Percentiles rank a stretch among this genome's conserved stretches.
Evolutionary conservation across 2,797 vertebrate genomes (phyloP).

Genomic region (Chiroxiphia lanceolata): DNA sequence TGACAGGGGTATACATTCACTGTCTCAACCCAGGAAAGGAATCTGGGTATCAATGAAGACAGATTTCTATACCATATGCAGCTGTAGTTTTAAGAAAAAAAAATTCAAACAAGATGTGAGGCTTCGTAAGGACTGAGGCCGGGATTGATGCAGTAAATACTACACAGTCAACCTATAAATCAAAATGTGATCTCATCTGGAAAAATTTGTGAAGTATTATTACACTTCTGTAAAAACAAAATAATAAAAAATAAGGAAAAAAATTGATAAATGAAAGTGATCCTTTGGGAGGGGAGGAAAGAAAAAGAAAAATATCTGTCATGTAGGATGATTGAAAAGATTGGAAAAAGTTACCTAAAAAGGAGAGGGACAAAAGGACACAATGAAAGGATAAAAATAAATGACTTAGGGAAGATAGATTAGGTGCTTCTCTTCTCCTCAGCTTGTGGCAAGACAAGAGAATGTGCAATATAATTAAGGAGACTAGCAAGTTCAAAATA

Average conservation of each 20-base stretch:
- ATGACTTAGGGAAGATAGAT: not conserved
- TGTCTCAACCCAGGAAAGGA: slow-evolving; percentile 24
- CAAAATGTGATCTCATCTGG: not conserved
- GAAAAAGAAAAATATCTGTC: rapidly evolving
- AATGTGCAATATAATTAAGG: not conserved
- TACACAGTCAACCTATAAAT: not conserved
- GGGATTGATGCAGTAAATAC: not conserved
- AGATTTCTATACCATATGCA: slow-evolving; percentile 46
- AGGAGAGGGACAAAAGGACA: not conserved
- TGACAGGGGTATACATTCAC: slow-evolving; percentile 26
- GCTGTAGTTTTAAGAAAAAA: slow-evolving; percentile 32
- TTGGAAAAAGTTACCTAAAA: not conserved
- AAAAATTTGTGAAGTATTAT: not conserved
- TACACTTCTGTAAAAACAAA: not conserved
- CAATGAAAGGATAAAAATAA: slow-evolving; percentile 1
- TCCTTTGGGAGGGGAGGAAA: too few relatives aligned
- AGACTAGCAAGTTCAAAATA: not conserved
- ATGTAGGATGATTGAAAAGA: not conserved
- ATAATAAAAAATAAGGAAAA: not conserved
- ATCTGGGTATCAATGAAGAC: slow-evolving; percentile 50
- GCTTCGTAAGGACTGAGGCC: not conserved
- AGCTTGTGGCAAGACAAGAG: not conserved
- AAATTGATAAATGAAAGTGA: not conserved
- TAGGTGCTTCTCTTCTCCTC: not conserved
- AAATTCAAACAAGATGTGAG: slow-evolving; percentile 53